phyloP scores from a whole-genome alignment of 64 coral and sea anemone species.

The Montipora efflorescens region DNA sequence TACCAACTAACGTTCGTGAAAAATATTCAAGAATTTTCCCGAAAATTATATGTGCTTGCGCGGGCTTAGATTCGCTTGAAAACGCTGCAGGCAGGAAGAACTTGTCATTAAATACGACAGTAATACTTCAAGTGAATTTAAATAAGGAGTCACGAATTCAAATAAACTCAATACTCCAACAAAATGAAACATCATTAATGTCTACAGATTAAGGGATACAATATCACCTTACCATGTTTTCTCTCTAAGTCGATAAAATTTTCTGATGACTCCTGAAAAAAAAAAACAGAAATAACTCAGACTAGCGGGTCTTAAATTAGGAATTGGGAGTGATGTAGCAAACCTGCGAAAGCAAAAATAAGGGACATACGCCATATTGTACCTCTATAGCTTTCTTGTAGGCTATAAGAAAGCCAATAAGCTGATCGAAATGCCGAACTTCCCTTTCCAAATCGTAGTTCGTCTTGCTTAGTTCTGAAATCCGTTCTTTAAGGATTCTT shows the following conservation, averaged over 20 bases:
- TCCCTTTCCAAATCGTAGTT: conserved; percentile 97
- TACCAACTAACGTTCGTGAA: too few relatives aligned
- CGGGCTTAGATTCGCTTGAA: too few relatives aligned
- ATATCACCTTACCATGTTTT: conserved; percentile 32
- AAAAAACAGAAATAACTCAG: background rate
- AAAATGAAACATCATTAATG: conserved; percentile 17
- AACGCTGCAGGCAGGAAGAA: background rate
- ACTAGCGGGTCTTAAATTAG: background rate
- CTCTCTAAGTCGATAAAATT: conserved; percentile 13
- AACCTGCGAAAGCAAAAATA: background rate
- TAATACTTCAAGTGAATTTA: background rate
- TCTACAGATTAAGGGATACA: background rate
- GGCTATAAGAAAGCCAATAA: conserved; percentile 93
- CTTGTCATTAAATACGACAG: background rate
- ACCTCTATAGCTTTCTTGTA: conserved; percentile 94
- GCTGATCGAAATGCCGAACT: conserved; percentile 96
- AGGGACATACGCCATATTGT: background rate
- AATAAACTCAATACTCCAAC: background rate
- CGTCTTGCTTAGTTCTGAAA: conserved; percentile 92
- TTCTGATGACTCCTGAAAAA: conserved; percentile 26
- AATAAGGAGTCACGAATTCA: background rate
- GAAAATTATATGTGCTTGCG: too few relatives aligned
- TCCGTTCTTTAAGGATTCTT: conserved; percentile 83
- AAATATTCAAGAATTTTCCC: too few relatives aligned
- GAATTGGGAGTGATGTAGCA: background rate